Conservation (phyloP, 2,888 invertebrate species). For the Isotomurus palustris region DNA sequence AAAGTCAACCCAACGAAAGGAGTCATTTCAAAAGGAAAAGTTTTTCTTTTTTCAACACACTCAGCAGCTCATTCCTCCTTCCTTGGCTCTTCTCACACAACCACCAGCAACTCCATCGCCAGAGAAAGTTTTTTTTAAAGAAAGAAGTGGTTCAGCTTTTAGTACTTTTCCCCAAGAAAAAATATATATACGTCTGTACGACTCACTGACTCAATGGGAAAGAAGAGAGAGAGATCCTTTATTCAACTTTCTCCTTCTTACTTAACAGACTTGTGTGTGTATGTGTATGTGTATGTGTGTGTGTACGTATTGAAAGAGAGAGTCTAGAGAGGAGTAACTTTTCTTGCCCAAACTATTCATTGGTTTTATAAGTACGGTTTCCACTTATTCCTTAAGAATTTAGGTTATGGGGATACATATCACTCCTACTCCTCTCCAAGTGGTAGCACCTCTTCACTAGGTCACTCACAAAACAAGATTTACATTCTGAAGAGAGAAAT, state of each 20-base stretch:
- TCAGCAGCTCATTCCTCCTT: slow-evolving; percentile 4
- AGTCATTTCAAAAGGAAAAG: slow-evolving; percentile 11
- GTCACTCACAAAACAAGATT: neutral
- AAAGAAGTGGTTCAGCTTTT: no score
- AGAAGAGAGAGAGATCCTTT: neutral
- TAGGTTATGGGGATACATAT: neutral
- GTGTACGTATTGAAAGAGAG: no score
- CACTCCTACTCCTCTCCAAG: neutral
- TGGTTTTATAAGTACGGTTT: slow-evolving; percentile 1
- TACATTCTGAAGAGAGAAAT: no score
- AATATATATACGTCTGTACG: no score
- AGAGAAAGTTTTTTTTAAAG: no score
- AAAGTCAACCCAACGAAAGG: neutral
- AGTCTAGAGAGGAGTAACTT: no score
- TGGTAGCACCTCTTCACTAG: neutral
- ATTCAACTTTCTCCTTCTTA: slow-evolving; percentile 2
- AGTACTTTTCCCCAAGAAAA: no score
- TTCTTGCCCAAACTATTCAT: no score
- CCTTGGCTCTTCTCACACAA: neutral
- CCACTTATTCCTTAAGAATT: neutral
- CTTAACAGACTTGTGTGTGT: neutral
- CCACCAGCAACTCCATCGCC: neutral
- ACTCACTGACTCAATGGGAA: neutral
- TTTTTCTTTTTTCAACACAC: slow-evolving; percentile 20
- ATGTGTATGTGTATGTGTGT: no score